phyloP scores from a whole-genome alignment of 2,113 vertebrate species.

The Pseudois nayaur region DNA sequence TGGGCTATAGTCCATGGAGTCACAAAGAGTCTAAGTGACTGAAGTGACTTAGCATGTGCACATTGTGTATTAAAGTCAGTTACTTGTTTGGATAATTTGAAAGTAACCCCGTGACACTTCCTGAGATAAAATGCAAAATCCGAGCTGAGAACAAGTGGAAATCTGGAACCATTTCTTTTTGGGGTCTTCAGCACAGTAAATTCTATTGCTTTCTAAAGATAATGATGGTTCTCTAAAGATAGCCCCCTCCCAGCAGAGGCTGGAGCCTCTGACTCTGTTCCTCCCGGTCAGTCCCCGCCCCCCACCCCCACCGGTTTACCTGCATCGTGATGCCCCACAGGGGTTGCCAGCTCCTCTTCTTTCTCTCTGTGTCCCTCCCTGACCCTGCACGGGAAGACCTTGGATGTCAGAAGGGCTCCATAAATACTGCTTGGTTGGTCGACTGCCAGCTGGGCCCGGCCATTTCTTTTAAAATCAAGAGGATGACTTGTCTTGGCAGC shows the following conservation, averaged over 20 bases:
- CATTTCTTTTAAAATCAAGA: background rate
- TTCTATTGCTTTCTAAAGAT: background rate
- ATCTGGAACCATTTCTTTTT: background rate
- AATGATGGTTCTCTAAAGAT: background rate
- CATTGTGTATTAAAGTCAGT: background rate
- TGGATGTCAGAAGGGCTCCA: background rate
- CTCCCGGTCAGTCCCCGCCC: too few relatives aligned
- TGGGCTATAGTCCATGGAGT: background rate
- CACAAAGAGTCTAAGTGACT: background rate
- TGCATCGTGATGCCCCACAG: accelerated
- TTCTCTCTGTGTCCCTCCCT: too few relatives aligned
- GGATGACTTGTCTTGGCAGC: background rate
- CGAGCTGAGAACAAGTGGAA: background rate
- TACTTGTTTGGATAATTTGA: background rate
- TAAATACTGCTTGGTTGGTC: background rate
- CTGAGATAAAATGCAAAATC: background rate
- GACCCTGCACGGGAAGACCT: background rate
- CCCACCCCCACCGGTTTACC: background rate
- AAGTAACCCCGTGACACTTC: background rate
- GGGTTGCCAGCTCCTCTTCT: background rate
- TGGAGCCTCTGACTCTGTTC: background rate
- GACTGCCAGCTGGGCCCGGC: background rate
- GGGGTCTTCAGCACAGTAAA: background rate
- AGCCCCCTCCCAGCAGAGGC: background rate
- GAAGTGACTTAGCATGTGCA: background rate